Conservation (phyloP, 2,888 invertebrate species). For the Nemurella pictetii region DNA sequence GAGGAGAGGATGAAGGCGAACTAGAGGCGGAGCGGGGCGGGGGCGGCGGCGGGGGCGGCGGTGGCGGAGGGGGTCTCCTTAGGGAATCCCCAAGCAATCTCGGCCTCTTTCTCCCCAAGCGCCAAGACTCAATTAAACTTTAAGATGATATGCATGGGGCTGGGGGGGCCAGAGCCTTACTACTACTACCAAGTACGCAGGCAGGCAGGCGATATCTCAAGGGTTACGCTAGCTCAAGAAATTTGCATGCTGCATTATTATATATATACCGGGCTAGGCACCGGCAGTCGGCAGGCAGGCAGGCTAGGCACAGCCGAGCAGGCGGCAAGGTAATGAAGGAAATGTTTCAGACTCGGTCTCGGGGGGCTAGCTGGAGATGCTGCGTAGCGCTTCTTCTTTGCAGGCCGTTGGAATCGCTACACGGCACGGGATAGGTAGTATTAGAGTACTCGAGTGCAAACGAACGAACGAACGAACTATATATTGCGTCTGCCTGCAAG, state of each 20-base stretch:
- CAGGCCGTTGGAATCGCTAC: background rate
- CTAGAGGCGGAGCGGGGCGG: conserved; percentile 49
- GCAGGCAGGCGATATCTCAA: conserved; percentile 38
- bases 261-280: conserved; percentile 35
- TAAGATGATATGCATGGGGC: conserved; percentile 63
- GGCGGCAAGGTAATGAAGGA: conserved; percentile 42
- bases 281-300: conserved; percentile 23
- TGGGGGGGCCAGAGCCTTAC: conserved; percentile 52
- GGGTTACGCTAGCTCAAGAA: conserved; percentile 41
- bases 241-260: conserved; percentile 44
- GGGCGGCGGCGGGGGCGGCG: conserved; percentile 48
- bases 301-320: conserved; percentile 19
- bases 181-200: background rate
- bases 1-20: conserved; percentile 38
- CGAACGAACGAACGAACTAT: background rate
- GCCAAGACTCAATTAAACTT: conserved; percentile 73
- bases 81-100: conserved; percentile 55
- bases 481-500: background rate
- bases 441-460: background rate
- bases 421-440: background rate
- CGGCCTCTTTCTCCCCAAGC: conserved; percentile 53
- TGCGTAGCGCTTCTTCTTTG: conserved; percentile 10
- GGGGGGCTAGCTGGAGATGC: conserved; percentile 32
- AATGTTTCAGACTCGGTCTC: conserved; percentile 41
- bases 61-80: conserved; percentile 48